Base-by-base conservation (phyloP, 2,888 invertebrate genomes). In the Zonitis immaculata region DNA sequence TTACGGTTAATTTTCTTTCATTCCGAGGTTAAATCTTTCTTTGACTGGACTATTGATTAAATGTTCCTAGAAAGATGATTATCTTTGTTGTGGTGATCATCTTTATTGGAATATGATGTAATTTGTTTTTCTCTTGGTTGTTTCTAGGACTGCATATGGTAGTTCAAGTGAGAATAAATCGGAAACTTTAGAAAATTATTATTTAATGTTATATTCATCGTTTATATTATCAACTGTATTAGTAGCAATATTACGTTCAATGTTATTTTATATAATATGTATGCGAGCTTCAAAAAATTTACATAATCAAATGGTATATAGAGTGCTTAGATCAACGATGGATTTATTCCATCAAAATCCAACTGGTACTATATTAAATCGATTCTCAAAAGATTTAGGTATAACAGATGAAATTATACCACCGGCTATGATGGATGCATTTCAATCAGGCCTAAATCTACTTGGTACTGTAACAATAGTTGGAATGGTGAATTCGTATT, bases 341-440 rank as follows among this genome's bases (percentile, higher is more conserved):
- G 74, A 80, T 54, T 92, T 92, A 73, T 93, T 91, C 67, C 87
- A 91, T 66, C 82, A 80, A 0, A 89, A 91, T 73, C 85, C 90
- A 5, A 84, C 89, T 44, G 80, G 80, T 11, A 74, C 79, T 56
- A 82, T 88, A 59, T 72, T 88, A 51, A 88, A 87, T 69, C 75
- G 88, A 49, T 87, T 88, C 71, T 83, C 87, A 0, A 88, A 87
- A 71, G 88, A 88, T 69, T 77, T 85, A 48, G 86, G 81, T 6
- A 71, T 78, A 0, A 78, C 81, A 57, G 82, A 82, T 60, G 82
- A 82, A 62, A 54, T 77, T 12, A 60, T 82, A 28, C 80, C 81
- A 0, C 72, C 66, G 54, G 75, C 76, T 6, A 72, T 79, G 62
- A 76, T 79, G 54, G 78, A 78, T 71, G 72, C 73, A 16, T 53